Conservation (phyloP, 2,113 vertebrate species). For the Lepus timidus region DNA sequence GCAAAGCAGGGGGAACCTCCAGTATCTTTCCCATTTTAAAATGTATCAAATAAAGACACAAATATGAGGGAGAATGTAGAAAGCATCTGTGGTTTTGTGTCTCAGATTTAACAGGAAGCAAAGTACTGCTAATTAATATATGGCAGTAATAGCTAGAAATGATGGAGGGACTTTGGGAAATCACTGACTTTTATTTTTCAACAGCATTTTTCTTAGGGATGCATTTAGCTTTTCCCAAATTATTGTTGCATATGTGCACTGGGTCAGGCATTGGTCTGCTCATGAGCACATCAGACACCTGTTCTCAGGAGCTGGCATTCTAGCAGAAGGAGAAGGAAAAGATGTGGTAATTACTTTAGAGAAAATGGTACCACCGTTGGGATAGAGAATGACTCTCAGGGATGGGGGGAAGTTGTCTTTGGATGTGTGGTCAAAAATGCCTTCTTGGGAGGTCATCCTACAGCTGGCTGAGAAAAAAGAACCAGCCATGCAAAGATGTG, state of each 20-base stretch:
- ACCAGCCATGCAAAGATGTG: not conserved
- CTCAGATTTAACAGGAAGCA: not conserved
- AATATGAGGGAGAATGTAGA: not conserved
- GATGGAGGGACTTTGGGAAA: not conserved
- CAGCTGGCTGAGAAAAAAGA: not conserved
- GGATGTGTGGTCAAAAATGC: not conserved
- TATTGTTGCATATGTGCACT: not conserved
- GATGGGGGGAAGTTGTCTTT: not conserved
- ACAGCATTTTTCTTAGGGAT: constrained; percentile 11
- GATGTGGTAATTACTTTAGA: not conserved
- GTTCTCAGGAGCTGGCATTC: not conserved
- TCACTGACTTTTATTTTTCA: not conserved
- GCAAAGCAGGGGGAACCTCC: not conserved
- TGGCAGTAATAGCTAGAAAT: not conserved
- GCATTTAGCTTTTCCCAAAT: not conserved
- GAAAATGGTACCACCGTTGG: not conserved
- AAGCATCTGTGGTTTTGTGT: not conserved
- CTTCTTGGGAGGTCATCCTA: not conserved
- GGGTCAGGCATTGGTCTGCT: not conserved
- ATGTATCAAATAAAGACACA: not conserved
- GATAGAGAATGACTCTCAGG: too few species aligned
- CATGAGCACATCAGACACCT: not conserved
- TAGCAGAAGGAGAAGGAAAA: not conserved
- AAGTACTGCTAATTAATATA: not conserved
- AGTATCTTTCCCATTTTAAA: not conserved